Base-by-base conservation (phyloP, 2,888 invertebrate genomes). In the Alloscopus bannaensis region DNA sequence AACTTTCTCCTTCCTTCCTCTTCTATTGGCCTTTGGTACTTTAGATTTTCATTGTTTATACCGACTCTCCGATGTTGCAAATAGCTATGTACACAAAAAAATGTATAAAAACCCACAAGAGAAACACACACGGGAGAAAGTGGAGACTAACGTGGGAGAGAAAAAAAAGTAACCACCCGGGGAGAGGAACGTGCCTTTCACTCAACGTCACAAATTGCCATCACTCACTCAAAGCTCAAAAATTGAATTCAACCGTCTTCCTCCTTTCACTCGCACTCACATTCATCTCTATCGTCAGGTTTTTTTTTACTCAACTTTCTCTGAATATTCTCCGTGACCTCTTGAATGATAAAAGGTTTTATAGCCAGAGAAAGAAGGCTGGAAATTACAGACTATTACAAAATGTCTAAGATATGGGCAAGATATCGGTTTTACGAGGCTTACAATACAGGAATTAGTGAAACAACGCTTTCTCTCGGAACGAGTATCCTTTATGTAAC, bases 141-240 rank as follows among this genome's bases (percentile, higher is more conserved):
- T 68, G 57, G 55, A 57, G 18, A 59, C 29, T 50, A 68, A 50
- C 59, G 60, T 40, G 59, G 31, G 36, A 72, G 31, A n/a, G 22
- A 50, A 66, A 28, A 40, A 66, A 59, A 28, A 75, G 66, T 75
- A 75, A 76, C 76, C 76, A 76, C 76, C 76, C 76, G 62, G 76
- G 76, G 76, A 76, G 76, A 76, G 57, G 76, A 76, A 76, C 76
- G 76, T 76, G 76, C 76, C 76, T 76, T 76, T 76, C 76, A 76
- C 76, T 76, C 76, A 76, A 76, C 76, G 76, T 76, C 76, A 76
- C 76, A 76, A 76, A 76, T 76, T 76, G 76, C 68, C 76, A 76
- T 76, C 76, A 69, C 68, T 76, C 76, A 76, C 68, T 69, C 76
- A 76, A 76, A 28, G 68, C 52, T 76, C 76, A 76, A 76, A 76